Conservation (phyloP, 1,140 invertebrate genomes). For the Drosophila ficusphila region DNA sequence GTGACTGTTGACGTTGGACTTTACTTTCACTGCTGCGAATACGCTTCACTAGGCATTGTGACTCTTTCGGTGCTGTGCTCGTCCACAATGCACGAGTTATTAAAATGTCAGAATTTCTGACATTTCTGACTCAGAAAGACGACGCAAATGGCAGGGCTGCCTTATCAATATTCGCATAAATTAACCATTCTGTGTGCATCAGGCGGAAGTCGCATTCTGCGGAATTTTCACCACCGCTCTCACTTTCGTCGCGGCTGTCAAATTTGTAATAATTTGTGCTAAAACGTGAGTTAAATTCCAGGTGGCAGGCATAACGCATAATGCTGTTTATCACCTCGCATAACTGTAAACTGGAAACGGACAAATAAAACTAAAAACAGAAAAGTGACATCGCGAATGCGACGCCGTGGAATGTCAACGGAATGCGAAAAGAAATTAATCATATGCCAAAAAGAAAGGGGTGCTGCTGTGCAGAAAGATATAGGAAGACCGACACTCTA, state of each 20-base stretch:
- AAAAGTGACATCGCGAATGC: slow-evolving; percentile 29
- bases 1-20: slow-evolving; percentile 26
- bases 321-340: slow-evolving; percentile 5
- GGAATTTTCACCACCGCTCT: slow-evolving; percentile 53
- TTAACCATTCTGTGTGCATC: slow-evolving; percentile 72
- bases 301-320: slow-evolving; percentile 60
- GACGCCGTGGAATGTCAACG: slow-evolving; percentile 69
- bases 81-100: slow-evolving; percentile 58
- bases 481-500: slow-evolving; percentile 7
- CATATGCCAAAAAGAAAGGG: slow-evolving; percentile 32
- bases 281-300: slow-evolving; percentile 70
- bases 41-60: slow-evolving; percentile 63
- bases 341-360: not conserved
- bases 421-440: slow-evolving; percentile 77
- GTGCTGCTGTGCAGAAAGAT: not conserved
- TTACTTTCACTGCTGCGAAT: slow-evolving; percentile 76
- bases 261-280: slow-evolving; percentile 81
- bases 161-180: slow-evolving; percentile 75
- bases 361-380: not conserved
- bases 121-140: too few species aligned
- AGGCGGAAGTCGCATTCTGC: slow-evolving; percentile 20
- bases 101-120: slow-evolving; percentile 71
- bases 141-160: slow-evolving; percentile 20
- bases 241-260: slow-evolving; percentile 70
- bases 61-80: slow-evolving; percentile 3